Conservation (phyloP, 2,888 invertebrate species). For the Ornithoptera alexandrae region DNA sequence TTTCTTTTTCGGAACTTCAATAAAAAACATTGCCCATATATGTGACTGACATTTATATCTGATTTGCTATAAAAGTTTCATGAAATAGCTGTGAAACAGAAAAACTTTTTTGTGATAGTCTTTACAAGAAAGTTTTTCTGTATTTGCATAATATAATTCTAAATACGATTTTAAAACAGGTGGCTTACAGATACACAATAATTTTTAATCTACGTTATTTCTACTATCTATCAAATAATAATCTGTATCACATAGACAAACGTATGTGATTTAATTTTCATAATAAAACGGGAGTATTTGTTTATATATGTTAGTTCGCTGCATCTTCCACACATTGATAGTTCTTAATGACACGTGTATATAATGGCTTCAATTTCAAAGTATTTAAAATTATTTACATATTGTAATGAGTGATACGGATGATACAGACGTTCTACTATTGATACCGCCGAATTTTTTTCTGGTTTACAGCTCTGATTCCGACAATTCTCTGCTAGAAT, state of each 20-base stretch:
- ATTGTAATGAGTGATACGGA: conserved; percentile 81
- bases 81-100: too few species aligned
- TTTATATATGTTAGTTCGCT: neutral
- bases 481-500: conserved; percentile 69
- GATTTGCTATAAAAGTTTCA: too few species aligned
- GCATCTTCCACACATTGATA: neutral
- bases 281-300: neutral
- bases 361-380: conserved; percentile 56
- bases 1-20: too few species aligned
- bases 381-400: conserved; percentile 33
- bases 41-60: too few species aligned
- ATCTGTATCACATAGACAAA: neutral
- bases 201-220: neutral
- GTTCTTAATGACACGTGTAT: conserved; percentile 21
- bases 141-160: too few species aligned
- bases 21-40: too few species aligned
- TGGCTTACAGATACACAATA: too few species aligned
- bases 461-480: conserved; percentile 81
- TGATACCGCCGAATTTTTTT: conserved; percentile 89
- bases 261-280: neutral
- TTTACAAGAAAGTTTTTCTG: too few species aligned
- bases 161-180: too few species aligned
- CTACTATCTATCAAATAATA: neutral
- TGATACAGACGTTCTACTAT: conserved; percentile 89
- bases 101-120: too few species aligned